A percentile compares a stretch with the other conserved stretches of the same genome.
Conservation (phyloP, 1,140 invertebrate genomes). For the Catajapyx aquilonaris region DNA sequence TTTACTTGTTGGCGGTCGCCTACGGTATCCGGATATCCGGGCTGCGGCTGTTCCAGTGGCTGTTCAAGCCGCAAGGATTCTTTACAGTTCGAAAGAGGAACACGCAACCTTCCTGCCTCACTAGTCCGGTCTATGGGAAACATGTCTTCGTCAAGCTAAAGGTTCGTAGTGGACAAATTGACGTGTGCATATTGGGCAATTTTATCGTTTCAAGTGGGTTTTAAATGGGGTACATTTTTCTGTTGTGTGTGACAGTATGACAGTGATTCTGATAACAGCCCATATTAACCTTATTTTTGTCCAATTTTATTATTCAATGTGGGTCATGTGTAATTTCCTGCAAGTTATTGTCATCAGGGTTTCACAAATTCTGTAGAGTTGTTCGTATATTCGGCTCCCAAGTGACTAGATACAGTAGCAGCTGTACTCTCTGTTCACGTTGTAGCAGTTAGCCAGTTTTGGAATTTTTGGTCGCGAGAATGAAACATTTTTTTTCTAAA, state of each 20-base stretch:
- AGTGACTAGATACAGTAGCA: not conserved
- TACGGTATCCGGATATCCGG: constrained; percentile 28
- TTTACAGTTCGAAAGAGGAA: constrained; percentile 23
- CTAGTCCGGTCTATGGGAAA: constrained; percentile 31
- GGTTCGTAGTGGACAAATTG: constrained; percentile 17
- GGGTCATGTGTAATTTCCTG: not conserved
- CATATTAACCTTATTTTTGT: not conserved
- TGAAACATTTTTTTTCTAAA: constrained; percentile 2
- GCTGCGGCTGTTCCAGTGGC: constrained; percentile 24
- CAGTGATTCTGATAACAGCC: not conserved
- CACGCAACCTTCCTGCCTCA: constrained; percentile 33
- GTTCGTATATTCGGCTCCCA: not conserved
- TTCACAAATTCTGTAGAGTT: not conserved
- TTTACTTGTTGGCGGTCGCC: constrained; percentile 25
- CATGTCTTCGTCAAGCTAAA: constrained; percentile 42
- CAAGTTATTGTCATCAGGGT: not conserved
- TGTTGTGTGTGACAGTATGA: not conserved
- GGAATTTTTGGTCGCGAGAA: not conserved
- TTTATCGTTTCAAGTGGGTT: not conserved
- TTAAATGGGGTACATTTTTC: not conserved
- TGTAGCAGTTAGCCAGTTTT: constrained; percentile 3
- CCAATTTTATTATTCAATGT: not conserved
- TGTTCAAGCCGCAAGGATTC: constrained; percentile 27
- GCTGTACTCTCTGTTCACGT: constrained; percentile 1
- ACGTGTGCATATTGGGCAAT: constrained; percentile 4